Conservation (phyloP, 1,140 invertebrate genomes). For the Bombus ignitus region DNA sequence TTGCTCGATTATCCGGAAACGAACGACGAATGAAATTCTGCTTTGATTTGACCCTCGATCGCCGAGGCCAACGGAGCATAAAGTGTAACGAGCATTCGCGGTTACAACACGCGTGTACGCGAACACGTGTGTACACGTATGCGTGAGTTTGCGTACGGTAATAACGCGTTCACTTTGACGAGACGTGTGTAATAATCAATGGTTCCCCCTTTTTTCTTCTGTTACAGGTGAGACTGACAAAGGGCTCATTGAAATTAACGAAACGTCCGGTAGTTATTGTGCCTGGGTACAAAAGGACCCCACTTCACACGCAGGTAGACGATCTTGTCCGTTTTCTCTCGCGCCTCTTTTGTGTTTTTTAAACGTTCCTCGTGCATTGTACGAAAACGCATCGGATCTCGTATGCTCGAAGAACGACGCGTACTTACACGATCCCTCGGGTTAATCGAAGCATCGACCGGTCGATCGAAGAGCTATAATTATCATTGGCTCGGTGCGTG, state of each 20-base stretch:
- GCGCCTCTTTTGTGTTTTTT: conserved; percentile 8
- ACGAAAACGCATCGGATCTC: too few relatives aligned
- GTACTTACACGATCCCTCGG: too few relatives aligned
- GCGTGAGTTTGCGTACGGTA: conserved; percentile 58
- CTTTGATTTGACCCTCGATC: conserved; percentile 62
- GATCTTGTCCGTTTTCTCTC: conserved; percentile 33
- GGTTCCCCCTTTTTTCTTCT: conserved; percentile 34
- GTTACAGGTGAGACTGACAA: conserved; percentile 66
- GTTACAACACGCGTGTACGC: conserved; percentile 14
- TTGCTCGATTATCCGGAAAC: conserved; percentile 65
- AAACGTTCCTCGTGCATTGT: background rate
- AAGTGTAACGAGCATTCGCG: conserved; percentile 72
- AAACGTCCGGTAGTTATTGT: conserved; percentile 49
- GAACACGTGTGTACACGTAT: background rate
- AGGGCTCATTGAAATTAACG: conserved; percentile 62
- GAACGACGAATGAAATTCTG: conserved; percentile 72
- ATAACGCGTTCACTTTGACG: conserved; percentile 54
- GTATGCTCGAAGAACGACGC: background rate
- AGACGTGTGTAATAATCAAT: conserved; percentile 58
- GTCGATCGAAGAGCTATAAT: conserved; percentile 11
- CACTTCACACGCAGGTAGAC: conserved; percentile 10
- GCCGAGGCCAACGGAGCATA: conserved; percentile 65
- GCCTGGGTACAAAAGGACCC: background rate
- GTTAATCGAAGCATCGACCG: conserved; percentile 17
- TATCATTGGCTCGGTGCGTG: conserved; percentile 19